phyloP scores from a whole-genome alignment of 2,888 invertebrate species.

The Orthosia gothica region DNA sequence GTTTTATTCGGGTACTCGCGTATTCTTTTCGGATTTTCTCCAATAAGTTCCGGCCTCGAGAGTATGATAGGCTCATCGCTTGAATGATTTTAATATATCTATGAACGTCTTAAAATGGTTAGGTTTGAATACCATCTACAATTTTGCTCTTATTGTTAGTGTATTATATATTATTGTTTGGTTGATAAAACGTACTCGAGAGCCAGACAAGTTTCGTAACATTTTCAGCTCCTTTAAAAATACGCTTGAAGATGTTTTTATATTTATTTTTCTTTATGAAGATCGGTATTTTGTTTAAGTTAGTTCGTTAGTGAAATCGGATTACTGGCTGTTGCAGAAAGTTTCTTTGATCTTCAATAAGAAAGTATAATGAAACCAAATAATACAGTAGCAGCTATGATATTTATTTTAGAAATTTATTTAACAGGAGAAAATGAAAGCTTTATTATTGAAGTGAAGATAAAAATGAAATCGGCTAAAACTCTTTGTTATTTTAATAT shows the following conservation, averaged over 20 bases:
- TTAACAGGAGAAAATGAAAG: not conserved
- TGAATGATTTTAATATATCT: not conserved
- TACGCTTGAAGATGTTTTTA: not conserved
- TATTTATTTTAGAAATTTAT: conserved; percentile 13
- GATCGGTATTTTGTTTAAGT: conserved; percentile 30
- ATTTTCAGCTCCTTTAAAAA: not conserved
- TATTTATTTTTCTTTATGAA: conserved; percentile 14
- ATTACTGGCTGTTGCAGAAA: conserved; percentile 23
- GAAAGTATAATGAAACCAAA: conserved; percentile 3
- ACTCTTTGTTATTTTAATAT: not conserved
- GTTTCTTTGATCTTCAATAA: conserved; percentile 15
- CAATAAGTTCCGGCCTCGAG: not conserved
- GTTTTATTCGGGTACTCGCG: not conserved
- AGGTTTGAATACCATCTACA: too few relatives aligned
- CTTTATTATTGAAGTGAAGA: not conserved
- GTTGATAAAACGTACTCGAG: not conserved
- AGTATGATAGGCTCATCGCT: too few relatives aligned
- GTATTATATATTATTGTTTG: not conserved
- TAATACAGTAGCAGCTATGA: not conserved
- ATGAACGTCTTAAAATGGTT: not conserved
- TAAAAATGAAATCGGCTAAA: not conserved
- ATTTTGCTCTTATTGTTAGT: not conserved
- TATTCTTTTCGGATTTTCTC: not conserved
- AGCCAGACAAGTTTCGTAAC: not conserved
- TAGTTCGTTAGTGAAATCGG: conserved; percentile 34